A percentile compares a stretch with the other conserved stretches of the same genome.
Evolutionary conservation across 2,113 vertebrate species (phyloP).

Genomic region (Perognathus longimembris): DNA sequence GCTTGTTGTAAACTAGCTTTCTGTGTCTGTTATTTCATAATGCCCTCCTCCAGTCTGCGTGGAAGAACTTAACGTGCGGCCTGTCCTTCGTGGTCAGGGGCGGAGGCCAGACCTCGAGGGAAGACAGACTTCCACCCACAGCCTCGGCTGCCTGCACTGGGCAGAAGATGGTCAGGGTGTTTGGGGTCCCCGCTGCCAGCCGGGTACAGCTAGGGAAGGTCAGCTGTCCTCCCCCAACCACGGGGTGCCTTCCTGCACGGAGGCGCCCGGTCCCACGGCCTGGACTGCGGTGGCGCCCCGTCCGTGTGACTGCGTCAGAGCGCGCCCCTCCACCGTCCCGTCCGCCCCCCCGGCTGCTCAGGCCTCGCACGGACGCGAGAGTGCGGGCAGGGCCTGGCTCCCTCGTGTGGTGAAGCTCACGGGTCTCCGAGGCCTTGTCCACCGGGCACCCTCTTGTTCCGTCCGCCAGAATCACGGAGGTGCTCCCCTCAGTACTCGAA

Average conservation of each 20-base stretch:
- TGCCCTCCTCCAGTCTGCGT: not conserved
- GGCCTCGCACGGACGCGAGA: not conserved
- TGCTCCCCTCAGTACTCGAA: not conserved
- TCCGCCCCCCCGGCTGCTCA: not conserved
- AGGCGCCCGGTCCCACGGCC: not conserved
- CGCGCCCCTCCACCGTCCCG: not conserved
- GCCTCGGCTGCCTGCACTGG: too few species aligned
- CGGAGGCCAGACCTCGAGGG: accelerated
- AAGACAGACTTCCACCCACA: not conserved
- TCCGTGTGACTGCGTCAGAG: not conserved
- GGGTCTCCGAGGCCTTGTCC: not conserved
- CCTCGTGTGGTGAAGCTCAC: not conserved
- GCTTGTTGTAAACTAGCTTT: not conserved
- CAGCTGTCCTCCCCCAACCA: not conserved
- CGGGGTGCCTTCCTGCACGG: accelerated
- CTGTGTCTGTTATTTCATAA: not conserved
- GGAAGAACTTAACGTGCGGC: not conserved
- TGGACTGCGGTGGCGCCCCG: accelerated
- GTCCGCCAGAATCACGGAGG: not conserved
- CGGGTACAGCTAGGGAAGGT: not conserved
- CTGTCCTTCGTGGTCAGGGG: not conserved
- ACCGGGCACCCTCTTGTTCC: not conserved
- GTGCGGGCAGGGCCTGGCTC: not conserved
- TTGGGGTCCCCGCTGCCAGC: not conserved
- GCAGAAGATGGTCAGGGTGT: too few species aligned